Evolutionary conservation across 1,140 invertebrate genomes (phyloP), one percentile per base, ranked within the genome.

Genomic region (Bombus pascuorum): DNA sequence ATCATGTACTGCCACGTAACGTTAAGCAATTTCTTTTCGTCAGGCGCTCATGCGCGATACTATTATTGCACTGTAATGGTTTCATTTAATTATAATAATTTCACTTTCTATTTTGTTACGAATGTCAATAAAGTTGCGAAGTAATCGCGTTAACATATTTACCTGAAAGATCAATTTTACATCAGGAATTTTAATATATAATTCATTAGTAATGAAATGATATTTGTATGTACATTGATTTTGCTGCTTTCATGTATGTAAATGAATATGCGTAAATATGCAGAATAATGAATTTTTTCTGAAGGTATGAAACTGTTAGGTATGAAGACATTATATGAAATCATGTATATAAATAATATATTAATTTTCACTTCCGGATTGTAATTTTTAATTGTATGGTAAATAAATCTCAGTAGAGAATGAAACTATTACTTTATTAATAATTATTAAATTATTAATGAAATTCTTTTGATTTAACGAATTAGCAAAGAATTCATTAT

Each of bases 1-100:
- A 89, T 86, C 87, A 6, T 89, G 53, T 68, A 65, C 53, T 89
- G 89, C 88, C 89, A 90, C 88, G 88, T 89, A 90, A 90, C 78
- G 77, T 74, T 81, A 87, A 87, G 87, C 85, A 87, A 70, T 76
- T 81, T 75, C 66, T 89, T 87, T 87, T 89, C 71, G 34, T 42
- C 73, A 62, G 65, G 66, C 42, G 85, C 68, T 89, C 88, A 90
- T 89, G 89, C 89, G 88, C 88, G 65, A 53, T 81, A 28, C 22
- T 59, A 81, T 81, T 81, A 37, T 53, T 34, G 44, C 34, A 65
- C 80, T n/a, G 77, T 62, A 85, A 85, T 72, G 68, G 42, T 72
- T 80, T 62, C 57, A 18, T 44, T 80, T 71, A 47, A 12, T 28
- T 39, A 32, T 2, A 72, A 22, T 4, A 80, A 80, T 72, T 85